Evolutionary conservation across 2,113 vertebrate species (phyloP).

Genomic region (Brachyistius frenatus): DNA sequence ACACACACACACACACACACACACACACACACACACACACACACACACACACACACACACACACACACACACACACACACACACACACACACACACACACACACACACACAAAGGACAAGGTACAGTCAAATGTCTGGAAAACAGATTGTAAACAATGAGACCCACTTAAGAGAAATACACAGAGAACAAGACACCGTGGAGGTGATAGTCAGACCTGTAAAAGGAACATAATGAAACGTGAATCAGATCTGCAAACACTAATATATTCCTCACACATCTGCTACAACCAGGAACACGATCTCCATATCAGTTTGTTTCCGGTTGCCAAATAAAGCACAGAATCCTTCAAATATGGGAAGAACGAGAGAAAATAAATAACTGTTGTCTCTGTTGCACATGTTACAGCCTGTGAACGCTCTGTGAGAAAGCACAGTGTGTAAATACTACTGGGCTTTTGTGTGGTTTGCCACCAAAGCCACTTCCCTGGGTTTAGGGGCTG

Average conservation of each 20-base stretch:
- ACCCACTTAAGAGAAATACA: slow-evolving; percentile 40
- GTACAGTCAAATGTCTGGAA: slow-evolving; percentile 74
- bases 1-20: background rate
- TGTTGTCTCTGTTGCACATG: slow-evolving; percentile 60
- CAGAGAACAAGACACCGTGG: slow-evolving; percentile 51
- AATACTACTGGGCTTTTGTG: slow-evolving; percentile 83
- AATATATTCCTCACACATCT: slow-evolving; percentile 57
- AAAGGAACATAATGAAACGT: slow-evolving; percentile 50
- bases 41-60: slow-evolving; percentile 16
- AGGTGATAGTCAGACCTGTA: slow-evolving; percentile 48
- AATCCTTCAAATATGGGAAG: slow-evolving; percentile 46
- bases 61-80: slow-evolving; percentile 4
- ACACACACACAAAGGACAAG: slow-evolving; percentile 44
- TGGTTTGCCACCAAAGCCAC: slow-evolving; percentile 80
- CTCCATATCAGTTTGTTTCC: slow-evolving; percentile 40
- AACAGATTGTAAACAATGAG: slow-evolving; percentile 65
- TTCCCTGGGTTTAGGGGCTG: slow-evolving; percentile 71
- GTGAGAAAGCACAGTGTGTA: slow-evolving; percentile 77
- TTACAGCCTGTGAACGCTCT: slow-evolving; percentile 70
- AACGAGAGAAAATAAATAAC: slow-evolving; percentile 19
- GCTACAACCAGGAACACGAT: slow-evolving; percentile 57
- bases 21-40: slow-evolving; percentile 3
- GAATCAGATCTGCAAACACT: slow-evolving; percentile 53
- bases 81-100: background rate
- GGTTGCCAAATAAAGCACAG: slow-evolving; percentile 40